phyloP scores from a whole-genome alignment of 2,113 vertebrate genomes.

The Lophius piscatorius region DNA sequence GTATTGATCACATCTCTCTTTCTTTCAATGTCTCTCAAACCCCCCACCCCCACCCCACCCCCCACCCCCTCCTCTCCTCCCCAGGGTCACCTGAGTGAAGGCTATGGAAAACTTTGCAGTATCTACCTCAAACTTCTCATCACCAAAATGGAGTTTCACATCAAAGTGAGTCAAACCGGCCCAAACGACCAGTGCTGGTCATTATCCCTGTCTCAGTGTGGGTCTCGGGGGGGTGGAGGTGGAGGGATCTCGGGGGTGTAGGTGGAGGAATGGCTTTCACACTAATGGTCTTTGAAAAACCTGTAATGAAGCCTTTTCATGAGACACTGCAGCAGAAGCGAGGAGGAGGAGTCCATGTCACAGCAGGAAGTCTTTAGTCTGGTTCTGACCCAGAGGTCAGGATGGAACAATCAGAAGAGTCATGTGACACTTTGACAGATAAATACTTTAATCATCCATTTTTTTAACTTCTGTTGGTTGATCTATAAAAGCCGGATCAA shows the following conservation, averaged over 20 bases:
- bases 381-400: neutral
- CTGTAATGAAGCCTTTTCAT: slow-evolving; percentile 58
- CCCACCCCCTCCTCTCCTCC: slow-evolving; percentile 5
- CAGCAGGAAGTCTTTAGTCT: slow-evolving; percentile 29
- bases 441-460: neutral
- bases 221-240: neutral
- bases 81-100: slow-evolving; percentile 95
- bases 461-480: neutral
- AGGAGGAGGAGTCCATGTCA: neutral
- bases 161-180: slow-evolving; percentile 87
- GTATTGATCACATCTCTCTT: slow-evolving; percentile 9
- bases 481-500: neutral
- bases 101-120: slow-evolving; percentile 96
- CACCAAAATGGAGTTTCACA: slow-evolving; percentile 99
- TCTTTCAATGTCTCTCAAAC: neutral
- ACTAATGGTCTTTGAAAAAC: slow-evolving; percentile 56
- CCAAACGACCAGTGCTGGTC: slow-evolving; percentile 53
- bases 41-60: neutral
- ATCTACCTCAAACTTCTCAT: slow-evolving; percentile 99
- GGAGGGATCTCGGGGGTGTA: slow-evolving; percentile 16
- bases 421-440: neutral
- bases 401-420: neutral
- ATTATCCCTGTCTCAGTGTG: slow-evolving; percentile 53
- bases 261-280: slow-evolving; percentile 47
- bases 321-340: slow-evolving; percentile 30